Evolutionary conservation across 2,888 invertebrate genomes (phyloP).

Genomic region (Andrena minutula): DNA sequence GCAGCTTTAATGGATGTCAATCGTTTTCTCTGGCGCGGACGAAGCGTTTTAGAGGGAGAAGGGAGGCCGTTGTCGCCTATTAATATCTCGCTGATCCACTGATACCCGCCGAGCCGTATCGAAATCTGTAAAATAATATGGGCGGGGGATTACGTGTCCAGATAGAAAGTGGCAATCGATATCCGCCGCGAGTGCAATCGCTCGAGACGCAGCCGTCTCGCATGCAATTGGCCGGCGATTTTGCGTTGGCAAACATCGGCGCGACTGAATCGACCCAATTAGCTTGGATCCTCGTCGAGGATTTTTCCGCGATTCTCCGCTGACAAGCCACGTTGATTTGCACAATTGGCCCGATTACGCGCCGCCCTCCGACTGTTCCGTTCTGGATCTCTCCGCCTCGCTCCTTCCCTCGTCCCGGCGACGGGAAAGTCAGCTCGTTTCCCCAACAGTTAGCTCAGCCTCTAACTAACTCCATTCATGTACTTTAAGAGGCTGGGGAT

Average conservation of each 20-base stretch:
- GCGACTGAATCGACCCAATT: conserved; percentile 47
- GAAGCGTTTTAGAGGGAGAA: background rate
- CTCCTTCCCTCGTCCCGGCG: background rate
- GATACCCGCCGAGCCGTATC: background rate
- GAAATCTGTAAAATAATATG: conserved; percentile 29
- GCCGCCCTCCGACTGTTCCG: background rate
- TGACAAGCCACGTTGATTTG: conserved; percentile 30
- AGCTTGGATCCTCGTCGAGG: background rate
- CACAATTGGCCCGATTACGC: conserved; percentile 24
- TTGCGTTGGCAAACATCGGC: conserved; percentile 40
- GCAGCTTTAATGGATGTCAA: background rate
- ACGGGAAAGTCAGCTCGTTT: background rate
- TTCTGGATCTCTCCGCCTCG: background rate
- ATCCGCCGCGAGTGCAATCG: conserved; percentile 40
- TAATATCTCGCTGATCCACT: background rate
- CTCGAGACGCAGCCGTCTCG: background rate
- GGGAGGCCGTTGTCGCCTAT: background rate
- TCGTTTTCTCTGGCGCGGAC: background rate
- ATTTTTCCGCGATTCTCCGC: conserved; percentile 27
- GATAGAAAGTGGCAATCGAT: conserved; percentile 44
- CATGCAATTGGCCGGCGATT: conserved; percentile 26
- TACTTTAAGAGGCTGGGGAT: background rate
- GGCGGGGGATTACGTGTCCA: background rate
- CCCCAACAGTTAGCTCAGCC: background rate
- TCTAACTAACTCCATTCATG: conserved; percentile 33